Percentiles rank a stretch among this genome's conserved stretches.
phyloP scores from a whole-genome alignment of 2,797 vertebrate genomes.

The Cercopithecus petaurista region DNA sequence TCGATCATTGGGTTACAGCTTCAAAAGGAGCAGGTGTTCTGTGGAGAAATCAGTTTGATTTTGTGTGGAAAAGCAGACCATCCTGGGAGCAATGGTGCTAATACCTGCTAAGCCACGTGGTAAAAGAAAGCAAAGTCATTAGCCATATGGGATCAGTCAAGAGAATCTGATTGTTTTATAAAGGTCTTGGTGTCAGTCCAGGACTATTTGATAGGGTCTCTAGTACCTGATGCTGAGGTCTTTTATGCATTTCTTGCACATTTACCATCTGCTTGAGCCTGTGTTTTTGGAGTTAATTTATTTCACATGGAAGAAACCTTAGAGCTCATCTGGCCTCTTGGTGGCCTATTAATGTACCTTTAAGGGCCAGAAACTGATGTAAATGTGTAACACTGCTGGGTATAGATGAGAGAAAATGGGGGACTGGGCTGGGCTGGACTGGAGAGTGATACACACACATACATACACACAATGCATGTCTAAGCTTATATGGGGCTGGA shows the following conservation, averaged over 20 bases:
- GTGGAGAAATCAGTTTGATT: conserved; percentile 12
- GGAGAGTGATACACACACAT: background rate
- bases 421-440: background rate
- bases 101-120: background rate
- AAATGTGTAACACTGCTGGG: background rate
- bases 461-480: too few relatives aligned
- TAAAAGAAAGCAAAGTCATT: background rate
- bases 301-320: conserved; percentile 30
- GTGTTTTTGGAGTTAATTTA: conserved; percentile 55
- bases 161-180: conserved; percentile 31
- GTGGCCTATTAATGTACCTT: background rate
- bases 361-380: background rate
- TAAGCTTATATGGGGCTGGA: background rate
- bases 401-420: background rate
- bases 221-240: conserved; percentile 44
- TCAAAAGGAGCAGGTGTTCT: conserved; percentile 57
- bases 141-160: conserved; percentile 57
- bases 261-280: conserved; percentile 53
- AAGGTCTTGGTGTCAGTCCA: conserved; percentile 19
- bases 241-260: conserved; percentile 39
- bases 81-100: background rate
- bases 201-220: conserved; percentile 28
- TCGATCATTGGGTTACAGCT: conserved; percentile 13
- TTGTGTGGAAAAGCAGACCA: background rate
- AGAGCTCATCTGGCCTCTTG: background rate